Evolutionary conservation across 2,888 invertebrate genomes (phyloP).

Genomic region (Tridacna gigas): DNA sequence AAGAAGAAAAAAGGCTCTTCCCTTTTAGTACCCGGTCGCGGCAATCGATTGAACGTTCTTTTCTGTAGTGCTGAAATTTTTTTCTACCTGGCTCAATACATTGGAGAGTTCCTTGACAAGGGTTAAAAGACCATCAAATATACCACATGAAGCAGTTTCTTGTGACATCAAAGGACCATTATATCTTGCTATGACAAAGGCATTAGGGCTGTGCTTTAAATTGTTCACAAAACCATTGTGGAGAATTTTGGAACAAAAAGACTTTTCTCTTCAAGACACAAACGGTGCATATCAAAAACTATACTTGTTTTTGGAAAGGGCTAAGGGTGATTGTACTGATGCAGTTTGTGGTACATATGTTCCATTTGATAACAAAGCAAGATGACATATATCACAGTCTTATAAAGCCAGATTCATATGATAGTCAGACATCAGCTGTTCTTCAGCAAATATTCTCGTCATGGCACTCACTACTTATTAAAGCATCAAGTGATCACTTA

Average conservation of each 20-base stretch:
- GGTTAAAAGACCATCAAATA: slow-evolving; percentile 19
- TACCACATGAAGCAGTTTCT: slow-evolving; percentile 43
- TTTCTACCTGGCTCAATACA: slow-evolving; percentile 29
- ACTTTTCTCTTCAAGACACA: slow-evolving; percentile 45
- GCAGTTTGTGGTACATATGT: slow-evolving; percentile 13
- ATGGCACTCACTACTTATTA: slow-evolving; percentile 30
- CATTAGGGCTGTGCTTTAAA: slow-evolving; percentile 49
- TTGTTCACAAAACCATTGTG: slow-evolving; percentile 50
- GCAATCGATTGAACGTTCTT: slow-evolving; percentile 43
- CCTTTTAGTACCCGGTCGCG: slow-evolving; percentile 24
- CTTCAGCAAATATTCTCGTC: slow-evolving; percentile 41
- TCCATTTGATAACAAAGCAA: slow-evolving; percentile 40
- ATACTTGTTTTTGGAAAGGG: slow-evolving; percentile 21
- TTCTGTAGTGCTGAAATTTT: slow-evolving; percentile 45
- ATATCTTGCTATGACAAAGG: slow-evolving; percentile 34
- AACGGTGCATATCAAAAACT: slow-evolving; percentile 38
- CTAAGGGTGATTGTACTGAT: slow-evolving; percentile 30
- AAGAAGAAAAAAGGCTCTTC: slow-evolving; percentile 8
- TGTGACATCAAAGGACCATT: slow-evolving; percentile 35
- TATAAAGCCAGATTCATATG: slow-evolving; percentile 32
- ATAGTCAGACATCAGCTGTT: slow-evolving; percentile 14
- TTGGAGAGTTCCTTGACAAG: slow-evolving; percentile 30
- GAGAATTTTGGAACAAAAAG: slow-evolving; percentile 44
- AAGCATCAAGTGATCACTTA: slow-evolving; percentile 50
- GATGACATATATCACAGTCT: slow-evolving; percentile 43